Evolutionary conservation across 2,113 vertebrate genomes (phyloP).

Genomic region (Pituophis catenifer): DNA sequence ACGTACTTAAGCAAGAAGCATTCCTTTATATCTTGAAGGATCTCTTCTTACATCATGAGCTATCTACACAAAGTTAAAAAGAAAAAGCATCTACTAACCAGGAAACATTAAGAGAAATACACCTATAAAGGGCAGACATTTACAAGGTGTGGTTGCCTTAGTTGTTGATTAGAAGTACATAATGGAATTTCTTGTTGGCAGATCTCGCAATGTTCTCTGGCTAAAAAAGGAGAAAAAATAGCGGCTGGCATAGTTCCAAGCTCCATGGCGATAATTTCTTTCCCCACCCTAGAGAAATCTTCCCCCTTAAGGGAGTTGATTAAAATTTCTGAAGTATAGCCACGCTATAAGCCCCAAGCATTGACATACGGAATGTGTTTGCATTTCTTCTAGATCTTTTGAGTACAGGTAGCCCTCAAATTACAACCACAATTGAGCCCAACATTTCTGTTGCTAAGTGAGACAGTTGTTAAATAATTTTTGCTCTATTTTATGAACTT

Average conservation of each 20-base stretch:
- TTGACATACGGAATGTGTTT: not conserved
- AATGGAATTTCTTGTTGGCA: not conserved
- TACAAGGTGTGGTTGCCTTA: not conserved
- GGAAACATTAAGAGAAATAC: not conserved
- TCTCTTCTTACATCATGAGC: not conserved
- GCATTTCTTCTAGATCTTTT: not conserved
- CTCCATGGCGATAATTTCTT: not conserved
- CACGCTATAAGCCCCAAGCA: not conserved
- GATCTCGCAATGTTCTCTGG: not conserved
- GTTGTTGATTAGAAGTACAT: not conserved
- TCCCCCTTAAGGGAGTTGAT: not conserved
- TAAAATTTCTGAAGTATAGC: not conserved
- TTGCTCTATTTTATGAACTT: not conserved
- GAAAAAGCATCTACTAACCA: not conserved
- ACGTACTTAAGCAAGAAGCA: not conserved
- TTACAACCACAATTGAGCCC: not conserved
- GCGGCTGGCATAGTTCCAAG: not conserved
- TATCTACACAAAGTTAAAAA: not conserved
- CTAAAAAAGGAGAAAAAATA: not conserved
- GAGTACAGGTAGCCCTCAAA: not conserved
- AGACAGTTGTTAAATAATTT: not conserved
- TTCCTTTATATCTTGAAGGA: constrained; percentile 4
- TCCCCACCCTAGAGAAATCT: not conserved
- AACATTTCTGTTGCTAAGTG: not conserved
- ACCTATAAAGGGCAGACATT: not conserved